Conservation (phyloP, 2,888 invertebrate species). For the Cinara cedri region DNA sequence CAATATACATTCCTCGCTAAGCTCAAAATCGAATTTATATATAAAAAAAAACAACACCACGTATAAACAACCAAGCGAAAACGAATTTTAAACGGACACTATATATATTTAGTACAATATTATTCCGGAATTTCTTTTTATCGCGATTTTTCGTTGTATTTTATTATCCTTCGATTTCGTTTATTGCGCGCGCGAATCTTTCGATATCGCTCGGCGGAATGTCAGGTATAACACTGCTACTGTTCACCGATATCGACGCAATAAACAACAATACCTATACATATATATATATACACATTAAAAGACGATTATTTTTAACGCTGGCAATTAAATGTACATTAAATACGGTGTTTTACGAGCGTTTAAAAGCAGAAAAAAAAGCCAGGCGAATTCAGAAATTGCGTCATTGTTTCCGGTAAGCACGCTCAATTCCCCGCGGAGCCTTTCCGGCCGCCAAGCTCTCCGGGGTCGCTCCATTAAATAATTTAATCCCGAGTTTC, state of each 20-base stretch:
- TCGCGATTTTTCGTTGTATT: neutral
- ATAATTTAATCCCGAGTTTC: neutral
- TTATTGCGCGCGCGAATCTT: neutral
- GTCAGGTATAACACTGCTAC: neutral
- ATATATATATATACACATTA: neutral
- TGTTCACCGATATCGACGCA: neutral
- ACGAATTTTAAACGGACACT: no score
- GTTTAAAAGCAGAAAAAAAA: conserved; percentile 28
- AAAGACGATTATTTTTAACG: neutral
- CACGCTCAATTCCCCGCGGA: neutral
- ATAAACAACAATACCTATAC: neutral
- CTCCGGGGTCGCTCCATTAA: conserved; percentile 25
- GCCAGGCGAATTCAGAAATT: neutral
- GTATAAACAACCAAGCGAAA: no score
- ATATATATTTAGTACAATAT: no score
- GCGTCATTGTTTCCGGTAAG: neutral
- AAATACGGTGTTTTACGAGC: neutral
- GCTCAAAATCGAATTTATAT: no score
- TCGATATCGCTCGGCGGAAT: neutral
- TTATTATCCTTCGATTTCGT: neutral
- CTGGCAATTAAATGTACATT: neutral
- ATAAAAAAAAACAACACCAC: no score
- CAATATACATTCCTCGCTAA: no score
- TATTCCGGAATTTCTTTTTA: no score
- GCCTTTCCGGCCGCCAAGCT: neutral